Conservation (phyloP, 1,140 invertebrate genomes). For the Wasmannia auropunctata region DNA sequence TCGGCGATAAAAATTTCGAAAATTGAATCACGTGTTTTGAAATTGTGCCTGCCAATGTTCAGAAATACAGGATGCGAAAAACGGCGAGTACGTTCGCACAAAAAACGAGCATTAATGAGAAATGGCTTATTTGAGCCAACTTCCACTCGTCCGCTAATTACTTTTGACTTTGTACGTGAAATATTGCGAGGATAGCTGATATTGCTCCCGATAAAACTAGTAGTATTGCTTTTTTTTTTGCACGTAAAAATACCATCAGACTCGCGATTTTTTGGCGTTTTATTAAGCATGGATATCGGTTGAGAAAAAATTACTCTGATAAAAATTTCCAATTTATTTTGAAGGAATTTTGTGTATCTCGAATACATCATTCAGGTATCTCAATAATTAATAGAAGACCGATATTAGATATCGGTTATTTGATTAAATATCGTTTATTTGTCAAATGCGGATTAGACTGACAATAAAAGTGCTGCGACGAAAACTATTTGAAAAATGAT, state of each 20-base stretch:
- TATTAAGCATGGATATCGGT: not conserved
- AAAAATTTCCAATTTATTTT: not conserved
- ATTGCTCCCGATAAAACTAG: not conserved
- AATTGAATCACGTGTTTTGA: not conserved
- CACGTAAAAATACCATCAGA: not conserved
- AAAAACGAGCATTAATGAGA: conserved; percentile 28
- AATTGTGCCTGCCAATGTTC: not conserved
- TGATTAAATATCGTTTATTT: not conserved
- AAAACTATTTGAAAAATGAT: not conserved
- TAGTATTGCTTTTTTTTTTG: not conserved
- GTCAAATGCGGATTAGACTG: not conserved
- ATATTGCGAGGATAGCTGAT: not conserved
- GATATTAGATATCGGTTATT: not conserved
- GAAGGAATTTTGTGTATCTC: not conserved
- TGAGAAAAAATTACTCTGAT: not conserved
- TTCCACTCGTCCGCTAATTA: not conserved
- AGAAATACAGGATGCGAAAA: not conserved
- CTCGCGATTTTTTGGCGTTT: not conserved
- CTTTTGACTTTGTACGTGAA: not conserved
- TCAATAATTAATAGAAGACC: not conserved
- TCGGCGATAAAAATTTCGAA: not conserved
- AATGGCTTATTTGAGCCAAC: conserved; percentile 8
- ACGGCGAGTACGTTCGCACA: not conserved
- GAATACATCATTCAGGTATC: not conserved
- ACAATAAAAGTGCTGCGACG: not conserved